Percentiles rank a stretch among this genome's conserved stretches.
These are phyloP conservation scores for Chaetura pelagica DNA, from an alignment of 2,113 vertebrate species.

Conservation along the genomic window DNA sequence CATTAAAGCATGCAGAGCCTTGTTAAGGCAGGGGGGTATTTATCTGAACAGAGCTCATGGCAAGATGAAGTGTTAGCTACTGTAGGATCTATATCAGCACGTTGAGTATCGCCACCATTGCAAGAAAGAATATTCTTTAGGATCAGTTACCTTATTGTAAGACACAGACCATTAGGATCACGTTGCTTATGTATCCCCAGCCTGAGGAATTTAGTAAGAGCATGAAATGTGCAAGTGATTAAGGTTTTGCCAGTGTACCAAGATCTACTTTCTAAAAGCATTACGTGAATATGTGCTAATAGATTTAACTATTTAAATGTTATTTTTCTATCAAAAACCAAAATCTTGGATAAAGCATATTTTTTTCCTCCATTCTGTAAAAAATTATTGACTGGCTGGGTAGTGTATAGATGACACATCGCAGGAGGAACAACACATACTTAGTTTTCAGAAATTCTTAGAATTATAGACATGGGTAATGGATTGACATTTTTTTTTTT, in stretches of 20 bases:
- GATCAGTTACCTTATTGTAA: not conserved
- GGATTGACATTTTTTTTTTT: not conserved
- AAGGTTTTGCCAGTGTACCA: not conserved
- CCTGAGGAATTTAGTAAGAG: not conserved
- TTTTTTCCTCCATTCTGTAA: not conserved
- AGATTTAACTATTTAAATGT: not conserved
- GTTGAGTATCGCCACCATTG: rapidly evolving
- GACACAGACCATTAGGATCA: not conserved
- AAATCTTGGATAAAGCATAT: not conserved
- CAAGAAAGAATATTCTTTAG: not conserved
- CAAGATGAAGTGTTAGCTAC: not conserved
- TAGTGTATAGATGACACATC: not conserved
- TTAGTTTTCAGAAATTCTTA: not conserved
- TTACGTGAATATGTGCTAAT: rapidly evolving
- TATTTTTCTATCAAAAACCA: not conserved
- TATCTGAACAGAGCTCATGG: not conserved
- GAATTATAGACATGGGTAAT: not conserved
- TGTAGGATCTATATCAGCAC: not conserved
- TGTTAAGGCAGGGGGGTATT: not conserved
- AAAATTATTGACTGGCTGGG: not conserved
- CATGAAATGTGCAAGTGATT: not conserved
- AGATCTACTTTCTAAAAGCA: not conserved
- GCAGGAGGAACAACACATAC: not conserved
- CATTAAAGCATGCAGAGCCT: not conserved
- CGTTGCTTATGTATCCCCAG: too few species aligned